Percentiles rank a stretch among this genome's conserved stretches.
phyloP scores from a whole-genome alignment of 2,797 vertebrate genomes.

The Florisuga fusca region DNA sequence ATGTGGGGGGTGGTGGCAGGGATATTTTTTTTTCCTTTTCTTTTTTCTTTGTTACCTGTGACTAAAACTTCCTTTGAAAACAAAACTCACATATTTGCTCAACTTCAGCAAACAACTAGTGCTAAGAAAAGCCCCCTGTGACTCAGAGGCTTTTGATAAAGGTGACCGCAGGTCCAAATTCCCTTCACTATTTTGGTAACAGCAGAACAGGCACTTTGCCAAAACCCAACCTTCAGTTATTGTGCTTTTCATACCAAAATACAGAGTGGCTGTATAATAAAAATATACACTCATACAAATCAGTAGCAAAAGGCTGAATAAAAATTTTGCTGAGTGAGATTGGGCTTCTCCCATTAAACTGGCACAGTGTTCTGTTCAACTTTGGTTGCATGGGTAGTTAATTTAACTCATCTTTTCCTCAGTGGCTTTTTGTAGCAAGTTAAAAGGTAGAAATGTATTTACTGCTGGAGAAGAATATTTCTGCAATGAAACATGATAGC shows the following conservation, averaged over 20 bases:
- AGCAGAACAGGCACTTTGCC: not conserved
- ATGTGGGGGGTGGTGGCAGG: too few relatives aligned
- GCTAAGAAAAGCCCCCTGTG: slow-evolving; percentile 6
- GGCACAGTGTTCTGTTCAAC: not conserved
- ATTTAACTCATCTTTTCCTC: not conserved
- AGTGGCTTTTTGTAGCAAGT: not conserved
- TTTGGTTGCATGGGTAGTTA: not conserved
- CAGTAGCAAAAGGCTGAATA: not conserved
- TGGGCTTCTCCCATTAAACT: not conserved
- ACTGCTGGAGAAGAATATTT: not conserved
- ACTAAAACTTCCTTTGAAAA: slow-evolving; percentile 1
- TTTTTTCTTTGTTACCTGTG: not conserved
- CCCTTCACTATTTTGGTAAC: not conserved
- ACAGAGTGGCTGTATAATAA: not conserved
- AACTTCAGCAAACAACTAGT: slow-evolving; percentile 47
- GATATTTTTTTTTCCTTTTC: not conserved
- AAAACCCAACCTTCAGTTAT: not conserved
- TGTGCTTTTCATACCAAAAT: not conserved
- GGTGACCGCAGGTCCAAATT: not conserved
- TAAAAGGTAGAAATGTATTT: not conserved
- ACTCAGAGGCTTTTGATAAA: slow-evolving; percentile 43
- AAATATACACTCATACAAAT: not conserved
- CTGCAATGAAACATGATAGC: not conserved
- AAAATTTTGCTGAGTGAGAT: not conserved
- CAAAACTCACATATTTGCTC: not conserved